Base-by-base conservation (phyloP, 2,113 vertebrate genomes). In the Gymnocephalus cernua region DNA sequence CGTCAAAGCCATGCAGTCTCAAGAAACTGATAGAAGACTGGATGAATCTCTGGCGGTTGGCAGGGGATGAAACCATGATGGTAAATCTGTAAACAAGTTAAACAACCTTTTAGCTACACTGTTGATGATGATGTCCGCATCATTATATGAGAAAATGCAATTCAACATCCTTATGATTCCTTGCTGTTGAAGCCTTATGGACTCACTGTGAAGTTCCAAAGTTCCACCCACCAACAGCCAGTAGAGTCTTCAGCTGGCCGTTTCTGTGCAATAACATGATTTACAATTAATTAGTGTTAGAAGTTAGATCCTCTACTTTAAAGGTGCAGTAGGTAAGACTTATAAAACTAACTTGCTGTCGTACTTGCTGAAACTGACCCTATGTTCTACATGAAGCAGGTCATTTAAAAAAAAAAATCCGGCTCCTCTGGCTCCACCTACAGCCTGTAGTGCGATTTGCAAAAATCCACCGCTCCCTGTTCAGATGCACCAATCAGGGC, bases 201-300 rank as follows among this genome's bases (percentile, higher is more conserved):
- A 89, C 91, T 91, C 38, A 92, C 91, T 85, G 85, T 48, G 63
- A 0, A 0, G 91, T 92, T 54, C 96, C 96, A 74, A 97, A 96
- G 58, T 76, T 96, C 96, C 95, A 96, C 57, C 97, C 96, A 1
- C 96, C 96, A 45, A 97, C 88, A 47, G 96, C 95, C 66, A 97
- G 70, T 19, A 97, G 92, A 4, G 96, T 97, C 91, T 94, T 96
- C 86, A 97, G 89, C 9, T 56, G 7, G 6, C 95, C 80, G 79
- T 97, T 97, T 77, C 96, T 97, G 74, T 29, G 54, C 29, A 51
- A 66, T 59, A 29, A 83, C 25, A 66, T 48, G 3, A 64, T 69
- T 54, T 70, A 29, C 7, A 48, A 25, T 15, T 3, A 6, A 41
- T 41, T 18, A 38, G 4, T 25, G 27, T 29, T 13, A 32, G 4